Evolutionary conservation across 2,797 vertebrate genomes (phyloP), one percentile per base, ranked within the genome.

Genomic region (Coregonus ussuriensis): DNA sequence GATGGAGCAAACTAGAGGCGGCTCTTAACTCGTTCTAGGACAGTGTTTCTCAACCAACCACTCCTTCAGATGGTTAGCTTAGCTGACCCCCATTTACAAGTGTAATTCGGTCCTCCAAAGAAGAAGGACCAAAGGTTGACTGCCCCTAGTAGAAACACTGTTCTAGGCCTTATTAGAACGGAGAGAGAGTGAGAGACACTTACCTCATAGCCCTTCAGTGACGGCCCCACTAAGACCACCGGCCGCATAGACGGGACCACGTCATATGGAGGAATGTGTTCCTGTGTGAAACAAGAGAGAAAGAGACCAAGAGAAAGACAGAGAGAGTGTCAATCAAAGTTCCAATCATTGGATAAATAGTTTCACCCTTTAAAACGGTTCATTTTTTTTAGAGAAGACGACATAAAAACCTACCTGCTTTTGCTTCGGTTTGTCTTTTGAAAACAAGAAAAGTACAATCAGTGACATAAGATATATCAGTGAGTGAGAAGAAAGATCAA

Each of bases 381-480:
- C n/a, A 70, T 47, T 70, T 31, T 72, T 72, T 52, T 29, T 79
- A 33, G 81, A 74, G 37, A 80, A 74, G 25, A 47, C 3, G 7
- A 14, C 70, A 83, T 67, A 35, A 83, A 41, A n/a, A 93, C 96
- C 89, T 93, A 99, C 97, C 97, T 97, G 97, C 87, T 99, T 99
- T 93, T 97, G 96, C 96, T 97, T 98, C 97, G 97, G 97, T 94
- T 99, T 99, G 90, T 97, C 97, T 99, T 97, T 95, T 92, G 87
- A 93, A 91, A 90, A 90, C 80, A 93, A 93, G 89, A 93, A 90
- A 94, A 91, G 87, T 91, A 84, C 92, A 90, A 89, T 93, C 70
- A 93, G 82, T 79, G 69, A 77, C 71, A 79, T 78, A 74, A 76
- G 18, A 75, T 11, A 13, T 67, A 33, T 56, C 13, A 18, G 63